Base-by-base conservation (phyloP, 53 echinoderm and acorn worm species). In the Holothuria scabra region DNA sequence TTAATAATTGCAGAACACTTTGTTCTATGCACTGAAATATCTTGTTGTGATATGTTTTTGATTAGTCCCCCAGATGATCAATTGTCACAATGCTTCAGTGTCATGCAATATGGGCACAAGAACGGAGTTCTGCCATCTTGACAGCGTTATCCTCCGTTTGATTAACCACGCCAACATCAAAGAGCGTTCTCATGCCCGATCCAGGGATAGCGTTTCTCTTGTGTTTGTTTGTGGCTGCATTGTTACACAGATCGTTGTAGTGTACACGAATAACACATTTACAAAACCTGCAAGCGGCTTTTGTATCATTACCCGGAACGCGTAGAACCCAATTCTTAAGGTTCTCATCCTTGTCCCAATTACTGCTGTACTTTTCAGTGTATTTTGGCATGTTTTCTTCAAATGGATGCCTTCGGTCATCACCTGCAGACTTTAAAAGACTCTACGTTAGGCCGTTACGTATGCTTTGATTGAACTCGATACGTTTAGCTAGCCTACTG, bases 11-110 rank as follows among this genome's bases (percentile, higher is more conserved):
- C 37, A 67, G 67, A 67, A 4, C 37, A 67, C 67, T 67, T 67
- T 29, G 32, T 67, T 67, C 67, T 67, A 37, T 67, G 67, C 67
- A 30, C 67, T 30, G 67, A 31, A 31, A 34, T 67, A 35, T 31
- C 37, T 67, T 66, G 67, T 30, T 67, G 67, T 67, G 67, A 67
- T 67, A 67, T 67, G 67, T 67, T 67, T 67, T 31, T 67, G 21
- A 67, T 67, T 12, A 31, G 67, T 31, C 37, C 67, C 67, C 67
- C 67, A 67, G 67, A 31, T 67, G 67, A 67, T 67, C 67, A 31
- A 34, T 28, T 67, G 67, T 67, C 35, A 67, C 67, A 31, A 52
- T 52, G 18, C 52, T 52, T 14, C 16, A 9, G 16, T 52, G 52
- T 1, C 52, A 52, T 52, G 52, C 52, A 52, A 34, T 67, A 31